Percentiles rank a stretch among this genome's conserved stretches.
These are phyloP conservation scores for Montipora capitata DNA, from an alignment of 92 coral and sea anemone species.

Conservation along the genomic window DNA sequence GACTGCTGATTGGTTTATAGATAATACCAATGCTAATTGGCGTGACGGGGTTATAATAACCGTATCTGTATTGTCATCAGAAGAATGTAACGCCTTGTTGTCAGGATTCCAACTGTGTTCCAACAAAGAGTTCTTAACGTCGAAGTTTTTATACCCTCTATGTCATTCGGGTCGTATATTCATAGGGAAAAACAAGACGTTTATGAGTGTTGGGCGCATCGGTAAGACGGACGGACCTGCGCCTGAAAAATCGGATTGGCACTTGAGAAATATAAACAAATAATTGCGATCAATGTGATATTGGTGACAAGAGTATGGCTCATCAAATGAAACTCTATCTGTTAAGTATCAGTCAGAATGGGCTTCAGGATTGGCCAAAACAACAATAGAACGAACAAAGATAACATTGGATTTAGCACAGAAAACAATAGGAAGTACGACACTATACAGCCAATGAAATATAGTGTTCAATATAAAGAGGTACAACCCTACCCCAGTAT, in stretches of 20 bases:
- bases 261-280: not conserved
- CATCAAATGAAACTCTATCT: not conserved
- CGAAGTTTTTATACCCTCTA: not conserved
- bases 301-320: not conserved
- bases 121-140: not conserved
- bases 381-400: too few species aligned
- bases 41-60: constrained; percentile 35
- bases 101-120: not conserved
- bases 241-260: not conserved
- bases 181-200: not conserved
- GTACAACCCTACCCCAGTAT: too few species aligned
- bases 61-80: constrained; percentile 29
- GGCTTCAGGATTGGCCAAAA: too few species aligned
- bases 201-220: not conserved
- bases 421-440: too few species aligned
- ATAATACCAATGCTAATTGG: constrained; percentile 45
- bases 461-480: too few species aligned
- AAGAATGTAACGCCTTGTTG: constrained; percentile 23
- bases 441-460: too few species aligned
- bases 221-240: not conserved
- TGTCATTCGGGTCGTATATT: not conserved
- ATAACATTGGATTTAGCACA: too few species aligned
- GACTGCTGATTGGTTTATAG: constrained; percentile 18
- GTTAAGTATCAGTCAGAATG: too few species aligned
- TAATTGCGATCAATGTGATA: not conserved